These are phyloP conservation scores for Saturnia japonica DNA, from an alignment of 2,888 invertebrate species.

Conservation along the genomic window DNA sequence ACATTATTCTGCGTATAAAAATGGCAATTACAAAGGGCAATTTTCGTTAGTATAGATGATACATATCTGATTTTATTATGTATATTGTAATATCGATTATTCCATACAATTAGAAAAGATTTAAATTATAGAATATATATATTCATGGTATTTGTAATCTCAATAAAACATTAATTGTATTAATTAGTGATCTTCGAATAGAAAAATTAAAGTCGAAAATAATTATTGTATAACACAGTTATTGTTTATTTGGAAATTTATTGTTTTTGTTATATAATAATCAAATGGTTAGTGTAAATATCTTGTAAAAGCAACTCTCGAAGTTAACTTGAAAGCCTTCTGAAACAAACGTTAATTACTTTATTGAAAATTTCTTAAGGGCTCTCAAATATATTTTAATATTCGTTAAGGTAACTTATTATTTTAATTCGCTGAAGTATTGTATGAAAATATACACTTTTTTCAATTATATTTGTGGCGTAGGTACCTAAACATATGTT, in stretches of 20 bases:
- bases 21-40: too few species aligned
- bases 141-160: neutral
- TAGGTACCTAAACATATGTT: neutral
- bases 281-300: slow-evolving; percentile 31
- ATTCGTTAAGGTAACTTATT: neutral
- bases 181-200: neutral
- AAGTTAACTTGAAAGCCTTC: slow-evolving; percentile 29
- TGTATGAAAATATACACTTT: neutral
- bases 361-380: slow-evolving; percentile 18
- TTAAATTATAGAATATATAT: too few species aligned
- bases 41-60: too few species aligned
- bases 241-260: slow-evolving; percentile 17
- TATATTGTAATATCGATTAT: too few species aligned
- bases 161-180: neutral
- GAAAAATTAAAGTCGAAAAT: neutral
- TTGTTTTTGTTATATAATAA: slow-evolving; percentile 29
- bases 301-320: slow-evolving; percentile 27
- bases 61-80: too few species aligned
- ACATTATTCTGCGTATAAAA: too few species aligned
- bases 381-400: slow-evolving; percentile 5
- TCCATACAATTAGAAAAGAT: too few species aligned
- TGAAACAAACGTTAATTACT: slow-evolving; percentile 27
- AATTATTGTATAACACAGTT: slow-evolving; percentile 13
- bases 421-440: neutral
- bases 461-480: neutral